phyloP scores from a whole-genome alignment of 2,113 vertebrate species.

The Echinops telfairi region DNA sequence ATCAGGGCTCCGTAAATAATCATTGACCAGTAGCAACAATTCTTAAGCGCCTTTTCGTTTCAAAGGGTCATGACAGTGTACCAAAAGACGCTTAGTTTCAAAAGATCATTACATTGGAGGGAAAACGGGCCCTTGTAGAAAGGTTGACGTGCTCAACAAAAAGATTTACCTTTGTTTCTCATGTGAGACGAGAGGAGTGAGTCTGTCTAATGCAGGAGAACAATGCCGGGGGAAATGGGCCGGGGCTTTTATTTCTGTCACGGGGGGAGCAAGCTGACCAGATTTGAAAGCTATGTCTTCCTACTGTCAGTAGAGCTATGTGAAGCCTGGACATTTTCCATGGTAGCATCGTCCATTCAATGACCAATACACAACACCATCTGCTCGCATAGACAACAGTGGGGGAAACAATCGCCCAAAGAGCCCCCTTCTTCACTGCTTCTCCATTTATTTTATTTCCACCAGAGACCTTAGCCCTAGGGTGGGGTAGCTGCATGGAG shows the following conservation, averaged over 20 bases:
- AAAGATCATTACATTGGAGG: no score
- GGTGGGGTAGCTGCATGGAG: neutral
- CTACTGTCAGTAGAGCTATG: neutral
- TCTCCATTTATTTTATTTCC: neutral
- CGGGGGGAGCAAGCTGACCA: neutral
- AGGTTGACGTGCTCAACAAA: slow-evolving; percentile 4
- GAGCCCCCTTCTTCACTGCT: neutral
- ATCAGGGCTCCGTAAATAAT: neutral
- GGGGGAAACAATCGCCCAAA: neutral
- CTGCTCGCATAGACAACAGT: neutral
- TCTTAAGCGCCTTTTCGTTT: neutral
- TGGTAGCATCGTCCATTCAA: neutral
- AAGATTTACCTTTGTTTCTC: neutral
- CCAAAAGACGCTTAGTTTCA: neutral
- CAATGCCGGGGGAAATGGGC: neutral
- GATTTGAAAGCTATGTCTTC: neutral
- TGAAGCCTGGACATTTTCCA: neutral
- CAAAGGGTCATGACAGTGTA: no score
- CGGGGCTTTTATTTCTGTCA: neutral
- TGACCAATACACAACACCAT: no score
- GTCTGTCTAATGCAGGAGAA: slow-evolving; percentile 6
- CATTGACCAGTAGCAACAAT: neutral
- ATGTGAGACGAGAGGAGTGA: neutral
- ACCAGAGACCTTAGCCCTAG: neutral
- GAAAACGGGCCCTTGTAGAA: slow-evolving; percentile 15